Evolutionary conservation across 2,113 vertebrate genomes (phyloP).

Genomic region (Lamprologus lemairii): DNA sequence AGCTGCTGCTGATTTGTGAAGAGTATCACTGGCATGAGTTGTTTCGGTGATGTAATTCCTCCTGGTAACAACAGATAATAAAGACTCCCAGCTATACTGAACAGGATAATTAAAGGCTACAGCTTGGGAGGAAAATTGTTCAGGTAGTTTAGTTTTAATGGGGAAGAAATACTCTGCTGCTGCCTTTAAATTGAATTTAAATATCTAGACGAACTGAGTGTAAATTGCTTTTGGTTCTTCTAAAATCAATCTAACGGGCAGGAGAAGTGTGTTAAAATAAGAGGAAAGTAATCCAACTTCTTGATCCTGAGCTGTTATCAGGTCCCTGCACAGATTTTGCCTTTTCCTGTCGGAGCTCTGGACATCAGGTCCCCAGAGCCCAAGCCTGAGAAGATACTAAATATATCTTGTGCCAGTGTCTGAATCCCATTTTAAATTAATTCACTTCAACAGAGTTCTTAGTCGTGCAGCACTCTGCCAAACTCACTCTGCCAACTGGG

Average conservation of each 20-base stretch:
- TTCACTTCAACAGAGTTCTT: slow-evolving; percentile 33
- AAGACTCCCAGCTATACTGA: background rate
- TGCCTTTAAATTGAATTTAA: slow-evolving; percentile 1
- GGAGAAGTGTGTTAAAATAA: background rate
- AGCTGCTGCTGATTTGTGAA: background rate
- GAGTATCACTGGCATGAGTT: background rate
- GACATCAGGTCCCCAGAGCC: slow-evolving; percentile 16
- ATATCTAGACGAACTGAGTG: background rate
- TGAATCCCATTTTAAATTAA: slow-evolving; percentile 42
- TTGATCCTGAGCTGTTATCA: slow-evolving; percentile 8
- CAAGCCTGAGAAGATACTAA: slow-evolving; percentile 25
- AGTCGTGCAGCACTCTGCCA: slow-evolving; percentile 29
- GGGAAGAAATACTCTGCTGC: background rate
- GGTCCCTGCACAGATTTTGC: background rate
- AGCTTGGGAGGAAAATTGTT: background rate
- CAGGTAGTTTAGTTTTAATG: background rate
- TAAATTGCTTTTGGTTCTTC: background rate
- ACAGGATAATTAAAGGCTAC: background rate
- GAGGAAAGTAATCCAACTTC: background rate
- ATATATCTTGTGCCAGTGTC: slow-evolving; percentile 31
- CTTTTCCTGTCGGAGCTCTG: background rate
- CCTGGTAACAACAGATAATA: background rate
- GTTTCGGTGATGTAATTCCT: background rate
- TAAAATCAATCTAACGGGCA: background rate
- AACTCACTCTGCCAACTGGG: slow-evolving; percentile 29